Evolutionary conservation across 2,797 vertebrate genomes (phyloP), one percentile per base, ranked within the genome.

Genomic region (Gambelia wislizenii): DNA sequence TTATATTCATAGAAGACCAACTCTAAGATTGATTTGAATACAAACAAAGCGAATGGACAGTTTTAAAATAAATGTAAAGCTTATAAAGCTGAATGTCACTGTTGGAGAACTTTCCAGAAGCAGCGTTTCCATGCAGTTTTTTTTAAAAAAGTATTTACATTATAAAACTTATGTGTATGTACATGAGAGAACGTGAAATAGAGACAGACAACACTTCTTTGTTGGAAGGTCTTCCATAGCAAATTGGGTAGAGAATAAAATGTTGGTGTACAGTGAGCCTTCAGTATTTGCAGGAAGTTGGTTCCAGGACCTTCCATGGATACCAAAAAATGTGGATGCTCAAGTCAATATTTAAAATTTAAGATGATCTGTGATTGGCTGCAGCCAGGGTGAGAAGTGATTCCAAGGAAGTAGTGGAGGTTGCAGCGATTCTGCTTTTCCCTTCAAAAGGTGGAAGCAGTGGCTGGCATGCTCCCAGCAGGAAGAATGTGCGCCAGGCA

Each of bases 61-160:
- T 2, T 22, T 75, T 67, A 90, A 84, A 84, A 74, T 85, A 84
- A 85, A 82, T 69, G 47, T 74, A 89, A 89, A 85, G 39, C 84
- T 81, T 81, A 64, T 74, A 76, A 85, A 88, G 61, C 47, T 39
- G 49, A 67, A 52, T 25, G 22, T 67, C n/a, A 64, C 47, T 80
- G 70, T n/a, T 56, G 42, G n/a, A 74, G 27, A 75, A 79, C 14
- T 72, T 80, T 84, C 33, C 64, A 59, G 69, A 89, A 77, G 75
- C 64, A 74, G 67, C 2, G 44, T 52, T 80, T 84, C 30, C 14
- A 74, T 9, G 47, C 13, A n/a, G 44, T 16, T n/a, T n/a, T n/a
- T n/a, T n/a, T n/a, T 13, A 7, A 9, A 18, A 49, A 61, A 54
- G 13, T 69, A 83, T 88, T 85, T 69, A 69, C 78, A 83, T 86